phyloP scores from a whole-genome alignment of 2,113 vertebrate genomes.

The Perca flavescens region DNA sequence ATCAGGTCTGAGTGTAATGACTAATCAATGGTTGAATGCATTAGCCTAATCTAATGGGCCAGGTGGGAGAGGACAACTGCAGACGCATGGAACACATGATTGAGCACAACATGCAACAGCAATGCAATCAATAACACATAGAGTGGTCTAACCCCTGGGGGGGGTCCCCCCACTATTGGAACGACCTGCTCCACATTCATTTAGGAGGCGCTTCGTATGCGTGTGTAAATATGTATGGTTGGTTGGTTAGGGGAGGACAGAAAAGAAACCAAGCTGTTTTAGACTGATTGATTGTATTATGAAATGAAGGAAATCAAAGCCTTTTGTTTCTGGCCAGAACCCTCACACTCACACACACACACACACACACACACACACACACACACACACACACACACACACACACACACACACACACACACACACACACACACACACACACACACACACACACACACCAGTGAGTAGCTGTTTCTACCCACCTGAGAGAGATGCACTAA shows the following conservation, averaged over 20 bases:
- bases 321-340: slow-evolving; percentile 40
- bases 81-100: slow-evolving; percentile 93
- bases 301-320: slow-evolving; percentile 74
- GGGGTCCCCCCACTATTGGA: slow-evolving; percentile 64
- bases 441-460: slow-evolving; percentile 18
- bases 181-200: slow-evolving; percentile 76
- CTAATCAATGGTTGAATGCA: slow-evolving; percentile 99
- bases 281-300: slow-evolving; percentile 81
- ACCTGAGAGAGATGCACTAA: slow-evolving; percentile 5
- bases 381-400: slow-evolving; percentile 8
- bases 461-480: slow-evolving; percentile 31
- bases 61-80: slow-evolving; percentile 93
- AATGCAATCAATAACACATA: slow-evolving; percentile 92
- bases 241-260: slow-evolving; percentile 63
- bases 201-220: slow-evolving; percentile 50
- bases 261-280: slow-evolving; percentile 61
- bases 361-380: slow-evolving; percentile 2
- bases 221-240: slow-evolving; percentile 70
- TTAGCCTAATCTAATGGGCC: slow-evolving; percentile 96
- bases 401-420: slow-evolving; percentile 27
- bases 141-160: slow-evolving; percentile 88
- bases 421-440: slow-evolving; percentile 10
- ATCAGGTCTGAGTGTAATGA: slow-evolving; percentile 96
- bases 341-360: slow-evolving; percentile 29
- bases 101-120: slow-evolving; percentile 93